A percentile compares a stretch with the other conserved stretches of the same genome.
Conservation (phyloP, 1,140 invertebrate genomes). For the Drosophila nigrodunni region DNA sequence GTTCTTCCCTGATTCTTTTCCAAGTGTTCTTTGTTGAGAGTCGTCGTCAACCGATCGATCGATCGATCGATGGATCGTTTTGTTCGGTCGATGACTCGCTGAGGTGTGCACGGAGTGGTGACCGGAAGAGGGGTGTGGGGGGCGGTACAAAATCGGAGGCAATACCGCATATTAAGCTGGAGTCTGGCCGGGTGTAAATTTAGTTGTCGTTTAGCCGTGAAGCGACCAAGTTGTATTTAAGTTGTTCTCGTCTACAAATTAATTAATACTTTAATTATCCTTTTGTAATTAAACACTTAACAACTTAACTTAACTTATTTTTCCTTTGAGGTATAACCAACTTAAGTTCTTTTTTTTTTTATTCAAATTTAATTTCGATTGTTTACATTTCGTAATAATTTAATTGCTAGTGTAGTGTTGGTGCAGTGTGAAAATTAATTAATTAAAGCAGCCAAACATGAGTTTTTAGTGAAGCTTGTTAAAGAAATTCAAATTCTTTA, state of each 20-base stretch:
- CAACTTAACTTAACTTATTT: neutral
- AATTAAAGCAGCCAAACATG: no score
- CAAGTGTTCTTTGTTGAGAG: conserved; percentile 7
- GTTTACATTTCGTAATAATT: neutral
- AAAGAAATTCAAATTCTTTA: no score
- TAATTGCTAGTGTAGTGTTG: neutral
- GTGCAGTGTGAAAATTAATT: no score
- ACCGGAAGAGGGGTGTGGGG: neutral
- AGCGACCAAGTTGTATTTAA: conserved; percentile 55
- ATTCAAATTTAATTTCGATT: no score
- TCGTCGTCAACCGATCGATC: conserved; percentile 28
- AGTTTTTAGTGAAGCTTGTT: no score
- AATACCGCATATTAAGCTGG: conserved; percentile 64
- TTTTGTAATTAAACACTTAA: neutral
- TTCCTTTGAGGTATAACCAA: neutral
- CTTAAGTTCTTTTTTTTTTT: neutral
- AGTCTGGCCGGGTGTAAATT: conserved; percentile 68
- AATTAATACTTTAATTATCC: neutral
- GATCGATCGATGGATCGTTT: conserved; percentile 12
- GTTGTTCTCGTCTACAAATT: neutral
- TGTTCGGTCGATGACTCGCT: conserved; percentile 21
- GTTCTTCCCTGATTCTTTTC: conserved; percentile 9
- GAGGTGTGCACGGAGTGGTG: neutral
- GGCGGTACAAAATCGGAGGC: conserved; percentile 1
- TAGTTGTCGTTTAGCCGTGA: conserved; percentile 63